Evolutionary conservation across 2,888 invertebrate genomes (phyloP), one percentile per base, ranked within the genome.

Genomic region (Drosophila demipolita): DNA sequence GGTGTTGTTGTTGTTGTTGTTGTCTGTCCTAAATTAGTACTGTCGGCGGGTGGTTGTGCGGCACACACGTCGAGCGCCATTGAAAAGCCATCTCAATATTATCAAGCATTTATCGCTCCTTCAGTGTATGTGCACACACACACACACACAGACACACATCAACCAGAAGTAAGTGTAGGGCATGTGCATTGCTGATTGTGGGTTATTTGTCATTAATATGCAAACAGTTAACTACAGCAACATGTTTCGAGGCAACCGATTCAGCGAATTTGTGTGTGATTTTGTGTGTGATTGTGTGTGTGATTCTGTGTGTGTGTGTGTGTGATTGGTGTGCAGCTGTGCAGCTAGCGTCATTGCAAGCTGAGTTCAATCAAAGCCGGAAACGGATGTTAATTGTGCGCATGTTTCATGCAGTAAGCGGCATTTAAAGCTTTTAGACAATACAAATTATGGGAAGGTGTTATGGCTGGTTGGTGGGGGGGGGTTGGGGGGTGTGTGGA

Each of bases 361-460:
- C 64, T 61, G 55, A 52, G 60, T 69, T 83, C 83, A 90, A 85
- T 90, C 89, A 86, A 74, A 70, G 73, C 75, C 83, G 85, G 85
- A 90, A 90, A 83, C 90, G 90, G 89, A 85, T 88, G 85, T 83
- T 80, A 90, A 90, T 88, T 85, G 89, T 75, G 83, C 78, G 74
- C 73, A 78, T 88, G 66, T 63, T 71, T 66, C 71, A 85, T 66
- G 66, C 68, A 69, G 70, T 48, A 67, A 59, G 50, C 49, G 55
- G 49, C 60, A 64, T 66, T 48, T 82, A 66, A 78, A 75, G 71
- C 71, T 33, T 64, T 68, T 68, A 52, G 64, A 52, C 69, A 83
- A 66, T 72, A 61, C 58, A 67, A 78, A 83, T 71, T 66, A 66
- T 35, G 50, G 3, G 29, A 29, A 5, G 29, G 23, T n/a, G n/a